A percentile compares a stretch with the other conserved stretches of the same genome.
Conservation (phyloP, 2,888 invertebrate genomes). For the Phlogophora meticulosa region DNA sequence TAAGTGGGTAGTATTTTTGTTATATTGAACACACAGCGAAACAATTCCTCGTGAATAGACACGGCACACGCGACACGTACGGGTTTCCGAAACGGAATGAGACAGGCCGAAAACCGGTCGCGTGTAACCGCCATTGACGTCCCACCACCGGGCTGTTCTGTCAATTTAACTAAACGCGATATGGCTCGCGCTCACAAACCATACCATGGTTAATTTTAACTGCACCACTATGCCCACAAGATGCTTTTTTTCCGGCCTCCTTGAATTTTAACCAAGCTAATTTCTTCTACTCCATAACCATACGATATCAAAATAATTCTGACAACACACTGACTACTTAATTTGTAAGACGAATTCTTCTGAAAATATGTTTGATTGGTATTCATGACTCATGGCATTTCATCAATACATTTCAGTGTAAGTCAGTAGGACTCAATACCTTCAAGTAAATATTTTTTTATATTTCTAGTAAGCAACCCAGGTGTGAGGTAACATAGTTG, state of each 20-base stretch:
- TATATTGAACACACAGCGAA: constrained; percentile 62
- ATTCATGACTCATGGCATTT: constrained; percentile 18
- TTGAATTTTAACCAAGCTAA: neutral
- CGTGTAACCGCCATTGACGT: constrained; percentile 79
- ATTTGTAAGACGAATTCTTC: neutral
- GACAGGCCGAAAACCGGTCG: constrained; percentile 71
- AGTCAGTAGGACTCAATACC: neutral
- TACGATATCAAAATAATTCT: constrained; percentile 1
- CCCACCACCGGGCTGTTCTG: constrained; percentile 75
- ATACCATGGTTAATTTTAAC: constrained; percentile 34
- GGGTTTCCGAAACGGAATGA: constrained; percentile 80
- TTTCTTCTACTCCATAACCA: neutral
- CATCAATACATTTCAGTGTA: constrained; percentile 16
- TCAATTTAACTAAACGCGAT: constrained; percentile 85
- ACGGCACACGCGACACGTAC: constrained; percentile 74
- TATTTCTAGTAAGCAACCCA: constrained; percentile 54
- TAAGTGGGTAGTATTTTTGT: constrained; percentile 60
- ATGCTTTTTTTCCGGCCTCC: neutral
- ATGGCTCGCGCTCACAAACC: constrained; percentile 71
- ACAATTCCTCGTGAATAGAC: constrained; percentile 51
- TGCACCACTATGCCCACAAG: neutral
- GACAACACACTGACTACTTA: neutral
- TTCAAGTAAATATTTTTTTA: constrained; percentile 9
- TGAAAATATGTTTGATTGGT: constrained; percentile 15
- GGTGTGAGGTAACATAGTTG: constrained; percentile 56